A percentile compares a stretch with the other conserved stretches of the same genome.
Conservation (phyloP, 35 echinoderm and acorn worm genomes). For the Holothuria glaberrima region DNA sequence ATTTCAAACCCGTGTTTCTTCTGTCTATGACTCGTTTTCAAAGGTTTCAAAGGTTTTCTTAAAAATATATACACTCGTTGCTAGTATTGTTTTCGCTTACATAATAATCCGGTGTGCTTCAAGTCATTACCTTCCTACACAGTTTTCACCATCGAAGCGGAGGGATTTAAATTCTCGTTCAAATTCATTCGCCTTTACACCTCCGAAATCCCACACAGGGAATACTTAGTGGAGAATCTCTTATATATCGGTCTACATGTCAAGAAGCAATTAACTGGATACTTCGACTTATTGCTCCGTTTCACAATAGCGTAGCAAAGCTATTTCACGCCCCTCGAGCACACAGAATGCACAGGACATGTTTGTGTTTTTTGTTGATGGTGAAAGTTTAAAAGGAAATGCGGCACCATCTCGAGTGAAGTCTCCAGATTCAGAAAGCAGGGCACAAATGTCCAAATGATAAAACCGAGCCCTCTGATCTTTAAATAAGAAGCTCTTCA, state of each 20-base stretch:
- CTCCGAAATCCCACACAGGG: slow-evolving; percentile 16
- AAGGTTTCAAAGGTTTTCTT: no score
- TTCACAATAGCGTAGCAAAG: slow-evolving; percentile 34
- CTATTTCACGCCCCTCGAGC: slow-evolving; percentile 29
- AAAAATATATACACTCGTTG: no score
- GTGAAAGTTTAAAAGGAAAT: not conserved
- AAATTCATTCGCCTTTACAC: not conserved
- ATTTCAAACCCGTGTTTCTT: no score
- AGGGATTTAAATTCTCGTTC: no score
- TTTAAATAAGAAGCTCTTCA: slow-evolving; percentile 13
- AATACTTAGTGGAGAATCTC: not conserved
- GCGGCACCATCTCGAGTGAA: not conserved
- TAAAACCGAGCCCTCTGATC: not conserved
- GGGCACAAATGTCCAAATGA: not conserved
- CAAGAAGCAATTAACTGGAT: slow-evolving; percentile 45
- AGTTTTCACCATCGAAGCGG: no score
- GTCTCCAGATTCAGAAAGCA: not conserved
- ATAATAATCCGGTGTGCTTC: not conserved
- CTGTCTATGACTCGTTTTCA: not conserved
- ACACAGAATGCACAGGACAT: slow-evolving; percentile 15
- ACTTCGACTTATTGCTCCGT: not conserved
- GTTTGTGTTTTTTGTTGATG: slow-evolving; percentile 10
- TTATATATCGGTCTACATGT: not conserved
- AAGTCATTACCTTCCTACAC: not conserved
- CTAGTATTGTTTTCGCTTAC: not conserved